Evolutionary conservation across 2,888 invertebrate species (phyloP).

Genomic region (Ochropleura plecta): DNA sequence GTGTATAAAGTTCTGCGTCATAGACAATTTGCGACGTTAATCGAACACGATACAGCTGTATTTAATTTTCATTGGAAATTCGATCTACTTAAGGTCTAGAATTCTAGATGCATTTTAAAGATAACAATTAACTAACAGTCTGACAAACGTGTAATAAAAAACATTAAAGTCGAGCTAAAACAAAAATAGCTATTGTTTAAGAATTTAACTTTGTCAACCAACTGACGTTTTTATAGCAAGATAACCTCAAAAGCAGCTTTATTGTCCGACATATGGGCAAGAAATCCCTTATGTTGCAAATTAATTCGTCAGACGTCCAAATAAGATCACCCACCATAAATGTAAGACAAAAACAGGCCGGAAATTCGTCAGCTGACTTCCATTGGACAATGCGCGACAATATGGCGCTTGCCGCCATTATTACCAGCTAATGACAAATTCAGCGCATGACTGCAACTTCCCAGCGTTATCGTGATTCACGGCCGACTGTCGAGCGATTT

Average conservation of each 20-base stretch:
- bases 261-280: constrained; percentile 43
- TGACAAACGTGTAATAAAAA: background rate
- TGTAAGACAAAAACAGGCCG: constrained; percentile 70
- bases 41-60: constrained; percentile 5
- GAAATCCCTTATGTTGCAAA: constrained; percentile 55
- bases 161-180: background rate
- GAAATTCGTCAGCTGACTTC: constrained; percentile 79
- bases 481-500: constrained; percentile 62
- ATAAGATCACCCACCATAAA: constrained; percentile 66
- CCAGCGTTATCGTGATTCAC: constrained; percentile 80
- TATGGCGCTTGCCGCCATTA: constrained; percentile 72
- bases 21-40: constrained; percentile 23
- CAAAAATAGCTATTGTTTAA: constrained; percentile 16
- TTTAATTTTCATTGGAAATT: constrained; percentile 8
- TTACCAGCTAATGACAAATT: constrained; percentile 78
- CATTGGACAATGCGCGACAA: constrained; percentile 75
- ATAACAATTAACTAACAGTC: background rate
- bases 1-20: constrained; percentile 29
- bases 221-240: constrained; percentile 17
- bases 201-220: background rate
- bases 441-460: constrained; percentile 81
- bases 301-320: constrained; percentile 62
- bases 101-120: background rate
- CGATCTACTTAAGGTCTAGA: background rate
- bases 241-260: constrained; percentile 43